Conservation (phyloP, 2,888 invertebrate species). For the Thera obeliscata region DNA sequence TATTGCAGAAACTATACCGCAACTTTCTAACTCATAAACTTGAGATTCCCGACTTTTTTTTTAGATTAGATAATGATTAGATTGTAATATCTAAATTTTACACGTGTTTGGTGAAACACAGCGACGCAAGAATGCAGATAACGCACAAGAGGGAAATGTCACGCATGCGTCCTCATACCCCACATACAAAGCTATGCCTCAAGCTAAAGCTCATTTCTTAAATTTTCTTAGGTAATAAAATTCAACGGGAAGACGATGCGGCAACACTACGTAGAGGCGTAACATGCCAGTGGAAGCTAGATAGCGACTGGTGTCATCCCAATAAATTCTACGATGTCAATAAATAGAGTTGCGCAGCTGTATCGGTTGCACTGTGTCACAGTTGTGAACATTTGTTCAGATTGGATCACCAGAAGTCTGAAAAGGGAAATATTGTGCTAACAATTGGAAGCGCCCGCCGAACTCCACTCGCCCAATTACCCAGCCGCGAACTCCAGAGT, state of each 20-base stretch:
- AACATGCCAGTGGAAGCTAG: not conserved
- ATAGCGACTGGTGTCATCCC: not conserved
- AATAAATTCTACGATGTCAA: not conserved
- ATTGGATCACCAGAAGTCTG: not conserved
- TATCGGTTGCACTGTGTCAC: slow-evolving; percentile 22
- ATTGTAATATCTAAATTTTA: not conserved
- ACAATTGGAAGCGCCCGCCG: not conserved
- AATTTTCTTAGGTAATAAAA: slow-evolving; percentile 25
- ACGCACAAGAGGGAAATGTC: slow-evolving; percentile 26
- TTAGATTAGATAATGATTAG: not conserved
- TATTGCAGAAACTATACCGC: not conserved
- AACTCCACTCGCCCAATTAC: not conserved
- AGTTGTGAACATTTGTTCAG: not conserved
- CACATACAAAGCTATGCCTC: slow-evolving; percentile 26
- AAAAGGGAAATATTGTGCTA: not conserved
- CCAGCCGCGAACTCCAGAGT: not conserved
- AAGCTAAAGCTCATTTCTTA: slow-evolving; percentile 26
- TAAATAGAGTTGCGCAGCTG: slow-evolving; percentile 9
- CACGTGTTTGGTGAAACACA: slow-evolving; percentile 34
- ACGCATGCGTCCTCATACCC: slow-evolving; percentile 37
- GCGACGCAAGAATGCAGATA: slow-evolving; percentile 41
- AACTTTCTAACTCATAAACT: slow-evolving; percentile 6
- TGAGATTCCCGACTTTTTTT: slow-evolving; percentile 5
- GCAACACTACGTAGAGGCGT: not conserved
- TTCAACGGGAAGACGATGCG: slow-evolving; percentile 6